Percentiles rank a stretch among this genome's conserved stretches.
phyloP scores from a whole-genome alignment of 2,888 invertebrate species.

The Tillus elongatus region DNA sequence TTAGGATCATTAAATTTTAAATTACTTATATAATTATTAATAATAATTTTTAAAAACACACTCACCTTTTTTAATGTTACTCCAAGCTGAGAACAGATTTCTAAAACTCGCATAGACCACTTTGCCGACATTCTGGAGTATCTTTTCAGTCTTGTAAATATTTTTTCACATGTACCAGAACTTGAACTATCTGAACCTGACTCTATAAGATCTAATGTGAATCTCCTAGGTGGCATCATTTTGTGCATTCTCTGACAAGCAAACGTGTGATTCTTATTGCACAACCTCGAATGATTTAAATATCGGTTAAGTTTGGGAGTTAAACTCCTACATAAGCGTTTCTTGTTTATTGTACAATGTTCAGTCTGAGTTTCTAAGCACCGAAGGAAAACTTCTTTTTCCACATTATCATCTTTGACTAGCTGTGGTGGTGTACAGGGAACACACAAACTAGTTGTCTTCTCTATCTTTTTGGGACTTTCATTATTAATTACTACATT shows the following conservation, averaged over 20 bases:
- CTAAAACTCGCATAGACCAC: slow-evolving; percentile 26
- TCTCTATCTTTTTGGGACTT: too few relatives aligned
- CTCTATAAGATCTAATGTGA: not conserved
- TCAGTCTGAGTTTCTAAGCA: too few relatives aligned
- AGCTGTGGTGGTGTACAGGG: too few relatives aligned
- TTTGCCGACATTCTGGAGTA: slow-evolving; percentile 25
- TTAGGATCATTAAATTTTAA: too few relatives aligned
- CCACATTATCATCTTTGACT: too few relatives aligned
- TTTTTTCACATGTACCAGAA: slow-evolving; percentile 14
- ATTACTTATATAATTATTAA: too few relatives aligned
- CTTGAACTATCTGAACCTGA: slow-evolving; percentile 13
- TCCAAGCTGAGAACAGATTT: slow-evolving; percentile 29
- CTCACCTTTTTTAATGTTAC: slow-evolving; percentile 30
- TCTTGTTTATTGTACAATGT: slow-evolving; percentile 5
- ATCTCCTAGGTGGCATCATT: slow-evolving; percentile 5
- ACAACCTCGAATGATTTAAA: slow-evolving; percentile 14
- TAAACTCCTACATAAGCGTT: too few relatives aligned
- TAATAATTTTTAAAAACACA: slow-evolving; percentile 8
- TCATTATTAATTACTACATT: too few relatives aligned
- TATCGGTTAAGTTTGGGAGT: too few relatives aligned
- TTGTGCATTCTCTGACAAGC: slow-evolving; percentile 12
- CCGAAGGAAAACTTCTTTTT: too few relatives aligned
- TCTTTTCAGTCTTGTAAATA: slow-evolving; percentile 26
- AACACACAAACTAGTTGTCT: too few relatives aligned
- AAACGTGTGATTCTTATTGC: slow-evolving; percentile 15